phyloP scores from a whole-genome alignment of 2,113 vertebrate species.

The Holacanthus passer region DNA sequence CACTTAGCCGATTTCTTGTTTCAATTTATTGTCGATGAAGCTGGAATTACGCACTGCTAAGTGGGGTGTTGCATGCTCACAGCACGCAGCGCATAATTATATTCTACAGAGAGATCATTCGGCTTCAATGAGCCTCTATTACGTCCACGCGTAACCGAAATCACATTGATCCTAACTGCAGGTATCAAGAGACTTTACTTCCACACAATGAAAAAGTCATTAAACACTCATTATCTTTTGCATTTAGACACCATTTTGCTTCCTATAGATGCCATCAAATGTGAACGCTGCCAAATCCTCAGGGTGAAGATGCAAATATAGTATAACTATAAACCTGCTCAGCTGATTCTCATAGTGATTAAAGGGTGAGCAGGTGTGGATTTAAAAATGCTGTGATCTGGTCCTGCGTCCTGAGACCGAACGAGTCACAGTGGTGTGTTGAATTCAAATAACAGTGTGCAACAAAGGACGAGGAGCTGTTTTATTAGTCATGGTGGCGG shows the following conservation, averaged over 20 bases:
- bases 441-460: conserved; percentile 56
- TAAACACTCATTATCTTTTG: conserved; percentile 36
- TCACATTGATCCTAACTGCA: not conserved
- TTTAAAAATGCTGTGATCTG: not conserved
- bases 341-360: not conserved
- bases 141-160: conserved; percentile 6
- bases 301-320: not conserved
- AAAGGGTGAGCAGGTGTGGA: conserved; percentile 44
- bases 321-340: not conserved
- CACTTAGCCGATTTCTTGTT: conserved; percentile 4
- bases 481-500: conserved; percentile 65
- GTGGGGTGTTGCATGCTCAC: not conserved
- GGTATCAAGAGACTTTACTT: conserved; percentile 16
- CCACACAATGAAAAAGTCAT: conserved; percentile 26
- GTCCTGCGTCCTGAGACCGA: not conserved
- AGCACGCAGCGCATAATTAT: not conserved
- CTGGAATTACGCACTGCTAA: not conserved
- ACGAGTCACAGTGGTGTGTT: conserved; percentile 35
- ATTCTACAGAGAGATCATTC: conserved; percentile 5
- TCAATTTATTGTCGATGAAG: conserved; percentile 19
- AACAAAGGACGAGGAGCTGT: conserved; percentile 22
- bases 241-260: conserved; percentile 6
- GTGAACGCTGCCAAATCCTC: conserved; percentile 4
- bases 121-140: conserved; percentile 5
- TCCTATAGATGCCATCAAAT: not conserved